phyloP scores from a whole-genome alignment of 2,113 vertebrate genomes.

The Colossoma macropomum region DNA sequence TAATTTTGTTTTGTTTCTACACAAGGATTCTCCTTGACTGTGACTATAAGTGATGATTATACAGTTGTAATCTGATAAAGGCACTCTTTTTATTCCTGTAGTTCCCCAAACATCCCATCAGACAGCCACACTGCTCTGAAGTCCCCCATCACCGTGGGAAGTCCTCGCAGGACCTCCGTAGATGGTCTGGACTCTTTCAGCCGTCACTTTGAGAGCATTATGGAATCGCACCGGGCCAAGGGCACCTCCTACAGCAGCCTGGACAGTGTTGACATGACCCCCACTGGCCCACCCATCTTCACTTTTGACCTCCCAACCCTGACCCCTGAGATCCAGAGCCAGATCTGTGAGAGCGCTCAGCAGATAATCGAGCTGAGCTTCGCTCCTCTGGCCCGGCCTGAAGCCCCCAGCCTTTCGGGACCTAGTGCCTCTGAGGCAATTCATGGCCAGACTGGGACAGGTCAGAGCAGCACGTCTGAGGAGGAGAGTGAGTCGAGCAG shows the following conservation, averaged over 20 bases:
- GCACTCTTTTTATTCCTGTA: constrained; percentile 29
- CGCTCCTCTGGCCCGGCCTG: constrained; percentile 78
- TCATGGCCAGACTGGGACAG: constrained; percentile 44
- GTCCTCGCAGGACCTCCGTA: constrained; percentile 84
- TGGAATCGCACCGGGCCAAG: constrained; percentile 96
- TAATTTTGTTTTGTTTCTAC: no score
- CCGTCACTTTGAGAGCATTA: constrained; percentile 94
- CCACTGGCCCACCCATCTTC: constrained; percentile 83
- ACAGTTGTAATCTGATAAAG: neutral
- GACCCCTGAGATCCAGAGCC: constrained; percentile 87
- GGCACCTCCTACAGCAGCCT: constrained; percentile 96
- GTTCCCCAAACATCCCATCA: constrained; percentile 31
- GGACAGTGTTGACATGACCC: constrained; percentile 91
- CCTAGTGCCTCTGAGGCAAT: constrained; percentile 56
- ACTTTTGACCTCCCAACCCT: constrained; percentile 91
- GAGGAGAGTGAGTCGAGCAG: constrained; percentile 12
- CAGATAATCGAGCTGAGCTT: constrained; percentile 84
- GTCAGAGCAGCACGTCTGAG: constrained; percentile 25
- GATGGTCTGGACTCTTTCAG: constrained; percentile 94
- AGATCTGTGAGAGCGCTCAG: constrained; percentile 84
- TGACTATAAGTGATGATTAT: neutral
- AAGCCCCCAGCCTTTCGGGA: constrained; percentile 61
- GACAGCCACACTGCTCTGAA: constrained; percentile 73
- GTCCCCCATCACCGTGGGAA: constrained; percentile 83
- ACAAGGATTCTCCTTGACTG: neutral